These are phyloP conservation scores for Trichosurus vulpecula DNA, from an alignment of 2,797 vertebrate genomes.

Conservation along the genomic window DNA sequence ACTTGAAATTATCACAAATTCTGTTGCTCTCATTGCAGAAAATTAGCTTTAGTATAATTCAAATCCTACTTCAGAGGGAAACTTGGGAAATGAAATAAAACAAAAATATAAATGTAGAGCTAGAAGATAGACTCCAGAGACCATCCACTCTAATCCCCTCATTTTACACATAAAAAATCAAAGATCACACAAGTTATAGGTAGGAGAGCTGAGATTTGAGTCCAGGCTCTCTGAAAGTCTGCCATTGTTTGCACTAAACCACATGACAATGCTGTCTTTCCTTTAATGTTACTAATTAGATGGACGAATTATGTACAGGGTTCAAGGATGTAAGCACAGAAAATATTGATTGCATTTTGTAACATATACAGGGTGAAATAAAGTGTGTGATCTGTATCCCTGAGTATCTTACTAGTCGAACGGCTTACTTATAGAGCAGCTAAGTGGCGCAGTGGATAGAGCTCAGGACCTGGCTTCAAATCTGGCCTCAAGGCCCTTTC, in stretches of 20 bases:
- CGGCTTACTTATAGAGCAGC: background rate
- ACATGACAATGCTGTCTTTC: background rate
- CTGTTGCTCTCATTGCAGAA: background rate
- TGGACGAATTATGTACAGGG: background rate
- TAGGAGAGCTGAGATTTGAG: background rate
- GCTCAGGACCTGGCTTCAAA: background rate
- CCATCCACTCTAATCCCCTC: background rate
- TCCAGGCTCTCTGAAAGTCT: background rate
- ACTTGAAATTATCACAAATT: background rate
- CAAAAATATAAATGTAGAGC: too few relatives aligned
- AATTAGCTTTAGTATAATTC: background rate
- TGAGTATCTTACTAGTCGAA: background rate
- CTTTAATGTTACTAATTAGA: background rate
- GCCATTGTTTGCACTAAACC: background rate
- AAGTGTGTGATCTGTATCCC: background rate
- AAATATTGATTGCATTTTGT: background rate
- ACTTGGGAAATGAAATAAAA: too few relatives aligned
- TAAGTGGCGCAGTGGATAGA: background rate
- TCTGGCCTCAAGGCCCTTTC: background rate
- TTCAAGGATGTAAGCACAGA: background rate
- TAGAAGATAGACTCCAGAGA: background rate
- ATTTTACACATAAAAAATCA: background rate
- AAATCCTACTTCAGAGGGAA: background rate
- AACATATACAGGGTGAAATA: background rate
- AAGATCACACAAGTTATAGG: background rate